Evolutionary conservation across 2,113 vertebrate species (phyloP), one percentile per base, ranked within the genome.

Genomic region (Eudyptes chrysolophus): DNA sequence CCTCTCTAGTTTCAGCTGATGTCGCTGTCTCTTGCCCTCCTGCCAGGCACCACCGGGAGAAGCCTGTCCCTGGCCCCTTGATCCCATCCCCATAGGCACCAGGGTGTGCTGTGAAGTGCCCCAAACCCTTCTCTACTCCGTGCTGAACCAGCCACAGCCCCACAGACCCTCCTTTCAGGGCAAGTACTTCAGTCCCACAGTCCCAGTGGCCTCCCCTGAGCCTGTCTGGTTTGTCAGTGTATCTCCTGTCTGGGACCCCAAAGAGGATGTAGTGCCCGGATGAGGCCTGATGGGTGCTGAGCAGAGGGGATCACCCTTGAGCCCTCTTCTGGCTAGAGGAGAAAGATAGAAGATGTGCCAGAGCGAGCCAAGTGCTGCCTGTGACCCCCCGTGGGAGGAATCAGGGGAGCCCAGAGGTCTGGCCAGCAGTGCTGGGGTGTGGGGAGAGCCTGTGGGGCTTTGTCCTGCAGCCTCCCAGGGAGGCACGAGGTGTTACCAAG

Each of bases 401-500:
- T 21, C 22, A 17, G 32, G 17, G 19, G 40, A 80, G 18, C 11
- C 38, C 49, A 10, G 34, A 46, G 76, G 17, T 27, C 17, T 61
- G 21, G 20, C 21, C 14, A 27, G 55, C 55, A 62, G 48, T 10
- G 38, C 55, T 46, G 48, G 4, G 26, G 1, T 11, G 38, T 32
- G 38, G 48, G 22, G 17, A 54, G 7, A 42, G 48, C 49, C 38
- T 29, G 9, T 13, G 24, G 13, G 30, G 21, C 29, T n/a, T 42
- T 7, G 55, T 29, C n/a, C 25, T 48, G 18, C 29, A 27, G 80
- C 13, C 22, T 60, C 22, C 22, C 44, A 34, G 29, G 36, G n/a
- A 18, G 18, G 7, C 30, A 9, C 0, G 1, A 42, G n/a, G 46
- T 27, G 18, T 48, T 10, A 27, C 9, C 38, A 9, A 36, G 7